These are phyloP conservation scores for Cavia porcellus DNA, from an alignment of 2,113 vertebrate species.

Conservation along the genomic window DNA sequence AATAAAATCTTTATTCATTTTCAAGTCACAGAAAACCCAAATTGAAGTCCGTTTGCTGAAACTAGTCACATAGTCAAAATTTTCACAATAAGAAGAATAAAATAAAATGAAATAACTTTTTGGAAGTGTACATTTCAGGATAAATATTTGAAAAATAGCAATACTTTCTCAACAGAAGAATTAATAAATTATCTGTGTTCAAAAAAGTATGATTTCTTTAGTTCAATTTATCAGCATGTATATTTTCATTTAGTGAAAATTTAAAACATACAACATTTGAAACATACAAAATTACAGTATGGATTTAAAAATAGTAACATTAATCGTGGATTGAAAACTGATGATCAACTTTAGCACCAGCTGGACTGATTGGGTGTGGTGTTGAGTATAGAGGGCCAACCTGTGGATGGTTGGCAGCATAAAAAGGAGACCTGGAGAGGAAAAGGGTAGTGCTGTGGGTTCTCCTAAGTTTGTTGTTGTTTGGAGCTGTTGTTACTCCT, in stretches of 20 bases:
- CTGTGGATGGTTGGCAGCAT: too few species aligned
- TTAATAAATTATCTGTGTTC: not conserved
- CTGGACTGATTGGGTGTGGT: too few species aligned
- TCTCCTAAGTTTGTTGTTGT: too few species aligned
- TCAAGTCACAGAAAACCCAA: constrained; percentile 57
- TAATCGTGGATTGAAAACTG: not conserved
- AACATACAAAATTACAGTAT: not conserved
- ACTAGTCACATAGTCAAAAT: constrained; percentile 36
- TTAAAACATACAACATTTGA: not conserved
- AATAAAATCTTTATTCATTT: constrained; percentile 65
- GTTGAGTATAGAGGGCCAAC: too few species aligned
- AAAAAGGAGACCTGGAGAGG: too few species aligned
- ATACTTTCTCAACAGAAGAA: constrained; percentile 4
- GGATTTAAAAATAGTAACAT: not conserved
- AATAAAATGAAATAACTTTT: not conserved
- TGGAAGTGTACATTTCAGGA: not conserved
- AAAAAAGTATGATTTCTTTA: not conserved
- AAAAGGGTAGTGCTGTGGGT: too few species aligned
- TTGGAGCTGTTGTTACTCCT: too few species aligned
- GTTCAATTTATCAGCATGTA: constrained; percentile 50
- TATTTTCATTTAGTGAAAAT: constrained; percentile 18
- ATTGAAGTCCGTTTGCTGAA: constrained; percentile 45
- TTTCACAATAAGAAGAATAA: constrained; percentile 13
- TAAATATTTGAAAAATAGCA: constrained; percentile 14
- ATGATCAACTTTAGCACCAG: too few species aligned